These are phyloP conservation scores for Drosophila mojavensis DNA, from an alignment of 1,140 invertebrate genomes.

Conservation along the genomic window DNA sequence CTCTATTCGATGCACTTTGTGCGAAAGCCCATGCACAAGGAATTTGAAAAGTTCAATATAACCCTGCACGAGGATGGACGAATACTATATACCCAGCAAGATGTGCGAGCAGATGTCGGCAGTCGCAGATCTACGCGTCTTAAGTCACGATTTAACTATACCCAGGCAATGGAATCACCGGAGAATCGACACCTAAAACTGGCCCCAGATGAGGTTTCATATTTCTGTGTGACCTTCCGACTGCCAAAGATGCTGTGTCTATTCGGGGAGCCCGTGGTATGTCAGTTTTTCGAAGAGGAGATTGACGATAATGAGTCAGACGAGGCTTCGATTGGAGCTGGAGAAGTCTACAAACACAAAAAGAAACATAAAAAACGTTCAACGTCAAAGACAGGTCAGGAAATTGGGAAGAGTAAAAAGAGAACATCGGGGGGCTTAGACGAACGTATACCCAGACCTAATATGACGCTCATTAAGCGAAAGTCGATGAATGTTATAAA, in stretches of 20 bases:
- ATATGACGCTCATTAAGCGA: no score
- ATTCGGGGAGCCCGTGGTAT: slow-evolving; percentile 58
- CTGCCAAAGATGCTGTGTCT: slow-evolving; percentile 62
- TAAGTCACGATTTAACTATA: background rate
- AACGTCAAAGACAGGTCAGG: no score
- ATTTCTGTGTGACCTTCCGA: slow-evolving; percentile 55
- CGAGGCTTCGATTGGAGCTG: background rate
- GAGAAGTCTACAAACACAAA: background rate
- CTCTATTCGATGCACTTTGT: slow-evolving; percentile 60
- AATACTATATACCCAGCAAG: slow-evolving; percentile 20
- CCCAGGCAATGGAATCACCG: background rate
- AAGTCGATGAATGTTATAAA: no score
- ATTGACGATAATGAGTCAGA: background rate
- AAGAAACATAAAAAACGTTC: background rate
- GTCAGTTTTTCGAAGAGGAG: slow-evolving; percentile 62
- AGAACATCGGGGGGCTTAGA: no score
- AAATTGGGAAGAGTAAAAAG: no score
- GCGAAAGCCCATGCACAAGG: slow-evolving; percentile 49
- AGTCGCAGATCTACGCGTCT: background rate
- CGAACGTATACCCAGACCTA: no score
- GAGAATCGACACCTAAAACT: background rate
- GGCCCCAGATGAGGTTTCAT: slow-evolving; percentile 34
- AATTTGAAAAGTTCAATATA: slow-evolving; percentile 56
- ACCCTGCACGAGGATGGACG: slow-evolving; percentile 64
- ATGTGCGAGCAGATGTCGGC: slow-evolving; percentile 23